Conservation (phyloP, 2,113 vertebrate species). For the Oncorhynchus gorbuscha region DNA sequence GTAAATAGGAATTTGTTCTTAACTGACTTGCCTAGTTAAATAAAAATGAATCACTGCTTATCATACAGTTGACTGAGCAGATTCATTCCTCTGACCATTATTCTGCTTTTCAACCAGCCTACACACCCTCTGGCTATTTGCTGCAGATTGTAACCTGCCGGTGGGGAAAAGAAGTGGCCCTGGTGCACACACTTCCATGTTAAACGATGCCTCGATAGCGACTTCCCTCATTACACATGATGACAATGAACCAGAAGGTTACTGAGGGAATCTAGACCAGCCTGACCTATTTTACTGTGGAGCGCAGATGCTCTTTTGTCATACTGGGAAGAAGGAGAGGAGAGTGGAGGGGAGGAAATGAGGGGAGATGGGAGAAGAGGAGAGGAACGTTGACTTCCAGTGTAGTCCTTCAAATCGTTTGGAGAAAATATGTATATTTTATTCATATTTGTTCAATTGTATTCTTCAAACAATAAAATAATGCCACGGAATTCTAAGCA, state of each 20-base stretch:
- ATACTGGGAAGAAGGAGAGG: background rate
- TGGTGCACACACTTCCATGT: background rate
- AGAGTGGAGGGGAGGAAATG: background rate
- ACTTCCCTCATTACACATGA: slow-evolving; percentile 43
- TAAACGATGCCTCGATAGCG: slow-evolving; percentile 30
- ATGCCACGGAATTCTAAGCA: too few relatives aligned
- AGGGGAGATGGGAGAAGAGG: background rate
- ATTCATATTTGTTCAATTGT: too few relatives aligned
- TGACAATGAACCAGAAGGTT: slow-evolving; percentile 50
- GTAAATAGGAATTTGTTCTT: too few relatives aligned
- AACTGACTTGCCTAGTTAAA: too few relatives aligned
- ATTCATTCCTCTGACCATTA: background rate
- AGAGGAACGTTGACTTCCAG: background rate
- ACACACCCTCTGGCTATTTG: background rate
- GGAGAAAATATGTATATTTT: too few relatives aligned
- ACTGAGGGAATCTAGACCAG: slow-evolving; percentile 33
- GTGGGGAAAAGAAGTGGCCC: background rate
- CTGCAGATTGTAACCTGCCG: background rate
- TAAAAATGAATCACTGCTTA: too few relatives aligned
- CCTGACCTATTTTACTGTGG: slow-evolving; percentile 47
- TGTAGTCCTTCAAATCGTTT: too few relatives aligned
- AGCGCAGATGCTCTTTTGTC: slow-evolving; percentile 40
- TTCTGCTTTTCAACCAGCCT: too few relatives aligned
- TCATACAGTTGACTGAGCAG: too few relatives aligned
- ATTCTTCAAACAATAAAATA: too few relatives aligned